Percentiles rank a stretch among this genome's conserved stretches.
These are phyloP conservation scores for Pristiophorus japonicus DNA, from an alignment of 2,113 vertebrate genomes.

Conservation along the genomic window DNA sequence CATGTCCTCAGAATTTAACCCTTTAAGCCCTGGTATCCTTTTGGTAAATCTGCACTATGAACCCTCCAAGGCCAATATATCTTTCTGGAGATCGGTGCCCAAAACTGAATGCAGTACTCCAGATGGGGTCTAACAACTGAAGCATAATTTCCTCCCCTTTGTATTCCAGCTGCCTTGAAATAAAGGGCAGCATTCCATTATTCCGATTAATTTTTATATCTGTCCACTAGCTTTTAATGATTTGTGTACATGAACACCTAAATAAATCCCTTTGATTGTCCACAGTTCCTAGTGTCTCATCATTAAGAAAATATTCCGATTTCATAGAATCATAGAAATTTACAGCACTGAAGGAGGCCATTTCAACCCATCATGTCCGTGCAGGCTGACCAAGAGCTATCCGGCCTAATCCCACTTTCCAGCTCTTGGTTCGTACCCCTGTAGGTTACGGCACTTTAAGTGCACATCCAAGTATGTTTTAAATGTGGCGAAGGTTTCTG, in stretches of 20 bases:
- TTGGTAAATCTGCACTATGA: neutral
- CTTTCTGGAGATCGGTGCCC: neutral
- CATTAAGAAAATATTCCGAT: neutral
- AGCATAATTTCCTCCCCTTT: neutral
- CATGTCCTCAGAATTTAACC: neutral
- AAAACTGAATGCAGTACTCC: neutral
- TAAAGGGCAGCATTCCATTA: neutral
- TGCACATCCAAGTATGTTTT: no score
- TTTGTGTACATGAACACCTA: neutral
- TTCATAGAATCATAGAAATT: no score
- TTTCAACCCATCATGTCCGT: no score
- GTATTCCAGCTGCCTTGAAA: neutral
- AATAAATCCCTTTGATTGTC: neutral
- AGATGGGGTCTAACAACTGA: neutral
- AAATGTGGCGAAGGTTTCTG: no score
- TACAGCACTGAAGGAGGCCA: no score
- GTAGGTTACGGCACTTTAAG: no score
- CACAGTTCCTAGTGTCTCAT: neutral
- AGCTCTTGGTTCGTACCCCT: no score
- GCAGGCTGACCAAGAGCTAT: no score
- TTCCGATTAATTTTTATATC: neutral
- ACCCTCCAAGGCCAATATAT: no score
- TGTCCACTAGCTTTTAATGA: neutral
- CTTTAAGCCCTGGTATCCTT: no score
- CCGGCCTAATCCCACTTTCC: no score